These are phyloP conservation scores for Siniperca chuatsi DNA, from an alignment of 2,113 vertebrate genomes.

Conservation along the genomic window DNA sequence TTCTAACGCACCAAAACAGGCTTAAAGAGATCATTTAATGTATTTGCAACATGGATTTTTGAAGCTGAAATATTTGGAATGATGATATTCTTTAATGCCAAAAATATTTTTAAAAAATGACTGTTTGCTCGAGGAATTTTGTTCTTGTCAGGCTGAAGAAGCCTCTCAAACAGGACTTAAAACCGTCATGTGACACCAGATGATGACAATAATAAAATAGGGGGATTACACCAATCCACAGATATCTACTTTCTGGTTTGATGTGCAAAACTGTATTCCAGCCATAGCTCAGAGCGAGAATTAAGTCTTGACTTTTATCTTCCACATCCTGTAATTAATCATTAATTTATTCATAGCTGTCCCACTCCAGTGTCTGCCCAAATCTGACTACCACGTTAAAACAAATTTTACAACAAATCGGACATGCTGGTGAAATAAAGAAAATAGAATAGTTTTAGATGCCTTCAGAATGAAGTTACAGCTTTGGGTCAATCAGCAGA, in stretches of 20 bases:
- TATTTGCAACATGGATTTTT: slow-evolving; percentile 26
- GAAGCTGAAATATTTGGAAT: background rate
- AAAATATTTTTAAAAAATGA: background rate
- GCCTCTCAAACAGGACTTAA: slow-evolving; percentile 30
- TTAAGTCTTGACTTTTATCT: slow-evolving; percentile 38
- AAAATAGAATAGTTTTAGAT: background rate
- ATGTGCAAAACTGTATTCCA: slow-evolving; percentile 32
- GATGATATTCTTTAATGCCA: background rate
- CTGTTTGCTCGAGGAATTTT: slow-evolving; percentile 41
- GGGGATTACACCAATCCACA: slow-evolving; percentile 56
- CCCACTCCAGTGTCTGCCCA: background rate
- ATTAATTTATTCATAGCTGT: slow-evolving; percentile 40
- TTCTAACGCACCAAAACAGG: slow-evolving; percentile 2
- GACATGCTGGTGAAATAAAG: background rate
- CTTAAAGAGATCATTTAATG: slow-evolving; percentile 27
- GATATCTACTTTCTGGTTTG: slow-evolving; percentile 41
- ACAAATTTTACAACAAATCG: background rate
- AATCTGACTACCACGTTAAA: slow-evolving; percentile 7
- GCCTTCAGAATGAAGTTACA: background rate
- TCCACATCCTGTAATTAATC: slow-evolving; percentile 47
- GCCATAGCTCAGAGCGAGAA: slow-evolving; percentile 22
- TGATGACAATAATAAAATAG: slow-evolving; percentile 45
- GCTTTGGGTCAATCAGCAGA: background rate
- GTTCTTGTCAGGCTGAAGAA: slow-evolving; percentile 18
- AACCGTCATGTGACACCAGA: slow-evolving; percentile 25